Evolutionary conservation across 1,140 invertebrate genomes (phyloP), one percentile per base, ranked within the genome.

Genomic region (Trissolcus basalis): DNA sequence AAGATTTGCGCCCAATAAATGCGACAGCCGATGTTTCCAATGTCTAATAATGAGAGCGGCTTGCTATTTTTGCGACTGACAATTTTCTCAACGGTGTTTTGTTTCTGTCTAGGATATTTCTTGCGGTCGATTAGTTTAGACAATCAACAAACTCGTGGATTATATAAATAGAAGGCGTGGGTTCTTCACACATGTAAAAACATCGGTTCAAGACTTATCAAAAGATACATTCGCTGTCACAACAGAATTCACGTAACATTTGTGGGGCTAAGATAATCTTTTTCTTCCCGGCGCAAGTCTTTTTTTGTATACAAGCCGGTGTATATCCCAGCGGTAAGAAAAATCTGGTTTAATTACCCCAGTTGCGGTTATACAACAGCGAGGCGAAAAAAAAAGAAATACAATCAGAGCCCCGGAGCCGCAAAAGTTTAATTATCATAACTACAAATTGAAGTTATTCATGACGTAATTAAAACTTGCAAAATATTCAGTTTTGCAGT

Each of bases 361-460:
- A 32, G 14, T 32, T 6, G 44, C 51, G 36, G 43, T 13, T 13
- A 13, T 7, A 13, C 6, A 67, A 58, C 55, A 51, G 55, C 43
- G 41, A 56, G 47, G 13, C 27, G 27, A 35, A 44, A 36, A 41
- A 41, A 43, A 55, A n/a, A 55, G 65, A 67, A 65, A 60, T 43
- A 53, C 70, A 61, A 56, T 67, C 55, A 35, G 27, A 67, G 61
- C 67, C 16, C 9, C 43, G 12, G 43, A 11, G 6, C 39, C 13
- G 70, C 0, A 27, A 36, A 59, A 65, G 33, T 72, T 72, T 64
- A 65, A 72, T 72, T 65, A 65, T 54, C 60, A 60, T 65, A 72
- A 72, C 48, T 58, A 64, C 54, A 72, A 72, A 53, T 72, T 41
- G 27, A 64, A 72, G 48, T 72, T 72, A 72, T 72, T 72, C 69